A percentile compares a stretch with the other conserved stretches of the same genome.
These are phyloP conservation scores for Acanthopagrus latus DNA, from an alignment of 2,797 vertebrate genomes.

Conservation along the genomic window DNA sequence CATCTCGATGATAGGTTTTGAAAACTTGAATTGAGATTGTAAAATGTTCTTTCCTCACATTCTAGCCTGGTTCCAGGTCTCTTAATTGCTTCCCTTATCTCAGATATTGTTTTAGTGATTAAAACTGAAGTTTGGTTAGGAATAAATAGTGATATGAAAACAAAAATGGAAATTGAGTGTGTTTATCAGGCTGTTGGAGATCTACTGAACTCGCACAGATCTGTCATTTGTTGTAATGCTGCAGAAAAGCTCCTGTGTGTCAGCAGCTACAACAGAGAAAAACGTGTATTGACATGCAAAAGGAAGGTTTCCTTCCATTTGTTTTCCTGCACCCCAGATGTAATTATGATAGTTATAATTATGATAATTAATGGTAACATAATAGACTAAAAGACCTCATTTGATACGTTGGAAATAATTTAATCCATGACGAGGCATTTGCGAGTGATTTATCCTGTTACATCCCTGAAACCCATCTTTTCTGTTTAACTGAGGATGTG, in stretches of 20 bases:
- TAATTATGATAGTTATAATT: conserved; percentile 59
- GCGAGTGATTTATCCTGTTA: conserved; percentile 50
- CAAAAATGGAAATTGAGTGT: conserved; percentile 3
- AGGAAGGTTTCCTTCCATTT: conserved; percentile 54
- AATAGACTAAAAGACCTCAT: conserved; percentile 51
- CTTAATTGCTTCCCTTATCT: neutral
- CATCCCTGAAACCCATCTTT: conserved; percentile 34
- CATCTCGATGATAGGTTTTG: conserved; percentile 5
- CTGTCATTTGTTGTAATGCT: conserved; percentile 18
- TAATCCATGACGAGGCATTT: conserved; percentile 56
- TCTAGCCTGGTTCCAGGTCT: neutral
- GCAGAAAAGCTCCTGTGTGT: neutral
- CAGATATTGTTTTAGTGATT: neutral
- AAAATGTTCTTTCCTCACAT: neutral
- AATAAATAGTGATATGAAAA: conserved; percentile 17
- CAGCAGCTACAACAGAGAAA: conserved; percentile 29
- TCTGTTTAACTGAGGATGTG: conserved; percentile 49
- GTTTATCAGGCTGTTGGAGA: conserved; percentile 8
- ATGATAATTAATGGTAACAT: conserved; percentile 68
- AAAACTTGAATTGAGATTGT: neutral
- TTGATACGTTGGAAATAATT: conserved; percentile 62
- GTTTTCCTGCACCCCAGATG: conserved; percentile 48
- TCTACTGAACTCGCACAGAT: conserved; percentile 19
- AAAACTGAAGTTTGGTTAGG: neutral
- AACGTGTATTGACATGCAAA: conserved; percentile 19